Evolutionary conservation across 2,888 invertebrate genomes (phyloP).

Genomic region (Oasisia sp.): DNA sequence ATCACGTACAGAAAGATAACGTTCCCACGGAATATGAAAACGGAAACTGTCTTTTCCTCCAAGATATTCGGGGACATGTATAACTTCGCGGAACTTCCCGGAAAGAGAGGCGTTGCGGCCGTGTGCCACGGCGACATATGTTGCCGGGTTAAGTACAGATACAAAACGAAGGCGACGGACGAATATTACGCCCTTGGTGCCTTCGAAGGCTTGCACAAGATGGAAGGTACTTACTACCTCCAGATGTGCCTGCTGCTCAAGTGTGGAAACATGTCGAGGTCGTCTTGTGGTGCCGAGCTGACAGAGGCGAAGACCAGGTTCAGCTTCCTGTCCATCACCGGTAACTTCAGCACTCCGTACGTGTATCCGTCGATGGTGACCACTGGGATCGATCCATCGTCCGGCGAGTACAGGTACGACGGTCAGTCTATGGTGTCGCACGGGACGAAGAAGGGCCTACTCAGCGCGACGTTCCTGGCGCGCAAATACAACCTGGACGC

Average conservation of each 20-base stretch:
- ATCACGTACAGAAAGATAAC: constrained; percentile 17
- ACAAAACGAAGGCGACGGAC: background rate
- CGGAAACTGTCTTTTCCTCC: constrained; percentile 23
- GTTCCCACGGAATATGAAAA: background rate
- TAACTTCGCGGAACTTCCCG: constrained; percentile 34
- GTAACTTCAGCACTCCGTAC: constrained; percentile 34
- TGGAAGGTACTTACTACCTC: constrained; percentile 49
- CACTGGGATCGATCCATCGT: constrained; percentile 21
- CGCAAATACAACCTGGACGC: constrained; percentile 31
- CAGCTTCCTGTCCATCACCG: constrained; percentile 28
- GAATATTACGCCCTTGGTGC: constrained; percentile 51
- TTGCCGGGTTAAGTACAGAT: constrained; percentile 39
- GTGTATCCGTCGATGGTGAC: constrained; percentile 31
- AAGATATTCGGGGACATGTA: constrained; percentile 33
- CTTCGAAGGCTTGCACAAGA: constrained; percentile 51
- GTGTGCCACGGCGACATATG: constrained; percentile 50
- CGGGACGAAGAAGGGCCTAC: constrained; percentile 22
- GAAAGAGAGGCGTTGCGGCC: constrained; percentile 34
- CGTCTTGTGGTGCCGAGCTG: constrained; percentile 42
- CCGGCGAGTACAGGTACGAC: constrained; percentile 28
- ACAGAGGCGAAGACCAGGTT: constrained; percentile 30
- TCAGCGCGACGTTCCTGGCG: constrained; percentile 26
- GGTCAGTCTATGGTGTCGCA: constrained; percentile 25
- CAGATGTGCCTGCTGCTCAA: constrained; percentile 50
- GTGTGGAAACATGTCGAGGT: constrained; percentile 40